Base-by-base conservation (phyloP, 2,113 vertebrate species). In the Etheostoma spectabile region DNA sequence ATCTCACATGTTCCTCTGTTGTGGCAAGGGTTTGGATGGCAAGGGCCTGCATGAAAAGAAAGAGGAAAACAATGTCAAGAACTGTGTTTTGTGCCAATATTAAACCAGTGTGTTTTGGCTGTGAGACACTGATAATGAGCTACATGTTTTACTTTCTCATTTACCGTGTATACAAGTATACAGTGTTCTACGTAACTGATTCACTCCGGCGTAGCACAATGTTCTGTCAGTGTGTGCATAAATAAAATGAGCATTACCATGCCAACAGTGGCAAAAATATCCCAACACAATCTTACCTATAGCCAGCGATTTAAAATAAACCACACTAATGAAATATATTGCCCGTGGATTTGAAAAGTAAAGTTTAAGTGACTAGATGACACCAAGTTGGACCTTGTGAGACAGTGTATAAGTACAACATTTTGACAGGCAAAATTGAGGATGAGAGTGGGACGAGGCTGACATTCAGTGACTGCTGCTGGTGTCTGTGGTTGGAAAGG, bases 11-110 rank as follows among this genome's bases (percentile, higher is more conserved):
- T 94, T 85, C 98, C 98, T 91, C 97, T 97, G 92, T 99, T 99
- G 95, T 99, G 98, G 83, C 98, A 99, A 0, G 98, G 98, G 88
- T 99, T 99, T 83, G 98, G 98, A 78, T 96, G 93, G 87, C 98
- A 99, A 55, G 97, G 98, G 52, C 97, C 98, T 99, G 93, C 19
- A 87, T 89, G 15, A 52, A 71, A 55, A 75, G 62, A 63, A 68
- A 68, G 70, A 77, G 42, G n/a, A n/a, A 55, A 51, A 60, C 30
- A 38, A 2, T 42, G 27, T 59, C 42, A 42, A 24, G n/a, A 63
- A 65, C 5, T 33, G 14, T 33, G 16, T 66, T 76, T 55, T 5
- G 1, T n/a, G 6, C 60, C 33, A 27, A 3, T 13, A 13, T 59
- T 21, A 55, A 38, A 62, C 22, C 1, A 51, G 18, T 22, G 5